Base-by-base conservation (phyloP, 2,113 vertebrate species). In the Hydrochoerus hydrochaeris region DNA sequence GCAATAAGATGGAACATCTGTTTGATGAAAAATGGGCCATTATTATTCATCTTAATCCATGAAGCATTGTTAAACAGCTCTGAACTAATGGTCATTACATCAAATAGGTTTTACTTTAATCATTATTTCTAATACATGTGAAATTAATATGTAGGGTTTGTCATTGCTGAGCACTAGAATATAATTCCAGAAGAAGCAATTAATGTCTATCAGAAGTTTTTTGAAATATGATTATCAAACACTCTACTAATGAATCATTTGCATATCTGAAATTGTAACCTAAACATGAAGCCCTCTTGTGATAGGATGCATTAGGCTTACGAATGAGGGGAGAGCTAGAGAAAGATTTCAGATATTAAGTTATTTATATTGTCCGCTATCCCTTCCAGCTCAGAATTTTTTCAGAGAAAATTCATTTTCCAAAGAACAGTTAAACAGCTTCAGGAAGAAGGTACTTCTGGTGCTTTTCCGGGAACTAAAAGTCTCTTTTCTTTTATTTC, bases 121-220 rank as follows among this genome's bases (percentile, higher is more conserved):
- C 96, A 94, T 97, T 96, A 98, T 97, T 98, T 97, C 91, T 96
- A 94, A 96, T 96, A 96, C 93, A 96, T 90, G 87, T 96, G 75
- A 97, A 96, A 97, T 97, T 97, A 97, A 98, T 97, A 97, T 67
- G 93, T 63, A 98, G 84, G 96, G 94, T 97, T 97, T 97, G 97
- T 96, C 96, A 95, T 98, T 97, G 97, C 87, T 87, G 93, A 97
- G 87, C 80, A 96, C 87, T 88, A 93, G 95, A 91, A 97, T 92
- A 88, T 95, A 91, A 95, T 96, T 97, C 87, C 93, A 90, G 87
- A 93, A 97, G 95, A 95, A 95, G 94, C 91, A 97, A 97, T 97
- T 96, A 97, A 97, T 98, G 96, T 94, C 93, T 81, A 88, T 96
- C 97, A 97, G 80, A 97, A 97, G 82, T 97, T 98, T 96, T 97